Base-by-base conservation (phyloP, 2,888 invertebrate species). In the Epinotia brunnichana region DNA sequence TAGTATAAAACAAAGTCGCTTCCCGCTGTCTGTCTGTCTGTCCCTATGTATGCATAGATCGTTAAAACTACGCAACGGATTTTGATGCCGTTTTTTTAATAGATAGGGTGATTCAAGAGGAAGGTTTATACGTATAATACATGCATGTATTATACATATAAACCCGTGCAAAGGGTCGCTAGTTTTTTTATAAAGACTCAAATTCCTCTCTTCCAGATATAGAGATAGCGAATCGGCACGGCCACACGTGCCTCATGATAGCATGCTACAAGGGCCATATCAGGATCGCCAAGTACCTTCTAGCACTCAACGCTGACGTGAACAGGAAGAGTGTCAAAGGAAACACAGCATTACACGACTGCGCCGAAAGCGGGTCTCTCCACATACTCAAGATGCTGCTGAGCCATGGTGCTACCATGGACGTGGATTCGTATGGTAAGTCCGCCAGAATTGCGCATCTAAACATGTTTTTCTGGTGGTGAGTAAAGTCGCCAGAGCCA, bases 161-260 rank as follows among this genome's bases (percentile, higher is more conserved):
- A n/a, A n/a, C n/a, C n/a, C n/a, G n/a, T n/a, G n/a, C n/a, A n/a
- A n/a, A n/a, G n/a, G n/a, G 21, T 24, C 39, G 15, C 44, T 13
- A 15, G 3, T 1, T 4, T 7, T n/a, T 48, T 48, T 35, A 48
- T n/a, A 48, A 48, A 48, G 1, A 4, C n/a, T n/a, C 48, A 48
- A 13, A 17, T n/a, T 24, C 48, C 64, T 67, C 64, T 29, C 56
- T 92, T 92, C 2, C 95, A 95, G 98, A 99, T 90, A 97, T 99
- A 86, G 99, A 99, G 94, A 96, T 98, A 85, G 98, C 98, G 24
- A 99, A 99, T 88, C 95, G 98, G 76, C 98, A 98, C 87, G 98
- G 98, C 0, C 99, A 99, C 92, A 99, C 99, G 15, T 99, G 99
- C 85, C 94, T 99, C 44, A 99, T 99, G 99, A 99, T 99, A 75